Conservation (phyloP, 2,888 invertebrate genomes). For the Drosophila setosimentum region DNA sequence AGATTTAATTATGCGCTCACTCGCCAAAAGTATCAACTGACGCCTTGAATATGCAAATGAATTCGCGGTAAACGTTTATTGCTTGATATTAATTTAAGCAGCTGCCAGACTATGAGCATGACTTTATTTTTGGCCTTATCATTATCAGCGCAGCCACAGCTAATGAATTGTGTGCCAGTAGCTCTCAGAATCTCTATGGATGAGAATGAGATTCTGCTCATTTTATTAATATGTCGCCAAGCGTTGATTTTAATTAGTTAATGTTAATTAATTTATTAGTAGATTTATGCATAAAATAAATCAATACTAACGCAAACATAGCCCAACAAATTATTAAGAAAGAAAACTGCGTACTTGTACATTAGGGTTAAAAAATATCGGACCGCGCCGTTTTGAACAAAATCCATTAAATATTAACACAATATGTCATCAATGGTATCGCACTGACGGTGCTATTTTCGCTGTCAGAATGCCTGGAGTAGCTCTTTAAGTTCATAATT, state of each 20-base stretch:
- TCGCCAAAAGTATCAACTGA: constrained; percentile 41
- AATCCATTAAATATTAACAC: constrained; percentile 64
- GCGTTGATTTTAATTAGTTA: constrained; percentile 18
- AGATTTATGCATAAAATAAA: constrained; percentile 9
- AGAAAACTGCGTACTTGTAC: constrained; percentile 24
- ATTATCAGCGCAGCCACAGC: constrained; percentile 20
- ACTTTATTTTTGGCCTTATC: constrained; percentile 31
- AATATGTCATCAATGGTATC: constrained; percentile 32
- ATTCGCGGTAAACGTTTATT: constrained; percentile 60
- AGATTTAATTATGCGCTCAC: constrained; percentile 68
- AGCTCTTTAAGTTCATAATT: constrained; percentile 63
- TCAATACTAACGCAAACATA: constrained; percentile 15
- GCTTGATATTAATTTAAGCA: constrained; percentile 55
- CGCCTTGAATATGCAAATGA: constrained; percentile 65
- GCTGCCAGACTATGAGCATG: constrained; percentile 31
- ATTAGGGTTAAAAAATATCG: constrained; percentile 56
- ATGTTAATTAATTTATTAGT: constrained; percentile 22
- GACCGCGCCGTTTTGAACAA: constrained; percentile 31
- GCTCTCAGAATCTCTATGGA: constrained; percentile 24
- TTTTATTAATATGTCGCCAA: constrained; percentile 27
- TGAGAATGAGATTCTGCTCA: neutral
- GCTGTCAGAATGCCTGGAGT: constrained; percentile 26
- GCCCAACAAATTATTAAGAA: constrained; percentile 16
- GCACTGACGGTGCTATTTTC: constrained; percentile 32
- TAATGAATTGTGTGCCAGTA: constrained; percentile 51